Conservation (phyloP, 2,797 vertebrate species). For the Syngnathus rostellatus region DNA sequence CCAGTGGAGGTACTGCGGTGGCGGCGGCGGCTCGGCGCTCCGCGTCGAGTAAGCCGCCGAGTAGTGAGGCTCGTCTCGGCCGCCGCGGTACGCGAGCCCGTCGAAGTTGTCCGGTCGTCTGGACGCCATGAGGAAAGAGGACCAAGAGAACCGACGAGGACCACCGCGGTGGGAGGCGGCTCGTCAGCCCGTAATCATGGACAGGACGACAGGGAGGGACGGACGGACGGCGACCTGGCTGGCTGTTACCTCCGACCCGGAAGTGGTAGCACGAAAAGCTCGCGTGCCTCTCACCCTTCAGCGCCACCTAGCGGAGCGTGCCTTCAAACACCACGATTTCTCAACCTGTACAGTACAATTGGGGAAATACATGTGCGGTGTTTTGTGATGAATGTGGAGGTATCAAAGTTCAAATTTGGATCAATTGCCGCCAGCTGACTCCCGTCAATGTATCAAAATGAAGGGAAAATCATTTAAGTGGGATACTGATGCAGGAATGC, state of each 20-base stretch:
- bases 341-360: not conserved
- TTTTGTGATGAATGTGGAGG: no score
- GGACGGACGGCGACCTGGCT: not conserved
- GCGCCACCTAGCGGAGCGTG: not conserved
- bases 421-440: no score
- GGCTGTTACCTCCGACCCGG: not conserved
- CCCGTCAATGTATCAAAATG: no score
- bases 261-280: not conserved
- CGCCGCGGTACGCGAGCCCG: conserved; percentile 73
- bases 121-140: conserved; percentile 70
- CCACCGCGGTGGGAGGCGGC: not conserved
- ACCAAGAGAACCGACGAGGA: not conserved
- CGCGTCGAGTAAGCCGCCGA: conserved; percentile 64
- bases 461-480: no score
- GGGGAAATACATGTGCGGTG: no score
- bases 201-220: not conserved
- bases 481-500: not conserved
- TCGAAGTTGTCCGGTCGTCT: conserved; percentile 88
- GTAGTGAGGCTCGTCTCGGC: conserved; percentile 67
- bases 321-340: not conserved
- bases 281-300: no score
- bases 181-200: not conserved
- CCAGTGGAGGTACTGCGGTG: conserved; percentile 78
- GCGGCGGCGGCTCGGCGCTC: conserved; percentile 70
- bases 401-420: no score